Percentiles rank a stretch among this genome's conserved stretches.
Evolutionary conservation across 2,888 invertebrate genomes (phyloP).

Genomic region (Sthenelais limicola): DNA sequence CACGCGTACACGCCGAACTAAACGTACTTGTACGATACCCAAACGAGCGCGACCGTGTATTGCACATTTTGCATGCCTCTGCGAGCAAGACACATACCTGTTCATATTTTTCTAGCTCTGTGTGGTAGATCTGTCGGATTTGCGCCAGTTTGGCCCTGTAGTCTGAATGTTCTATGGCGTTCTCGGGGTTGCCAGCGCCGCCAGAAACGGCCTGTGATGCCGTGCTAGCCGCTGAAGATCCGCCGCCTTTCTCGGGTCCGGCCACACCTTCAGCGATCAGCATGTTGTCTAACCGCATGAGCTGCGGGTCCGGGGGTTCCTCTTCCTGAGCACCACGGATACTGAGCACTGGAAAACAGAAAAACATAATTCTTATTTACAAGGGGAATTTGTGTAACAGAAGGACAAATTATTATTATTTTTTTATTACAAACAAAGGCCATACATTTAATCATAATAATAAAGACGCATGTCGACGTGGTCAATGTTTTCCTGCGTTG

Average conservation of each 20-base stretch:
- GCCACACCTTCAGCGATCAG: conserved; percentile 89
- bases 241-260: conserved; percentile 72
- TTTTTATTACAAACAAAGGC: too few species aligned
- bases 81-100: conserved; percentile 79
- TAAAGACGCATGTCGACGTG: too few species aligned
- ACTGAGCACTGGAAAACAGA: conserved; percentile 81
- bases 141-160: conserved; percentile 98
- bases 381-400: too few species aligned
- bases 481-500: too few species aligned
- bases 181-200: conserved; percentile 77
- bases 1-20: too few species aligned
- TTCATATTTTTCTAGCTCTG: conserved; percentile 99
- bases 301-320: conserved; percentile 97
- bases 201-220: conserved; percentile 66
- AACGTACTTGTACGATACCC: too few species aligned
- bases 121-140: conserved; percentile 98
- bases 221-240: conserved; percentile 68
- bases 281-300: conserved; percentile 99
- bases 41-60: too few species aligned
- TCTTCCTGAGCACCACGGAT: conserved; percentile 97
- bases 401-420: too few species aligned
- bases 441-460: too few species aligned
- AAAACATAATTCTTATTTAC: too few species aligned
- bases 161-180: conserved; percentile 96
- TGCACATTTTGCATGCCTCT: too few species aligned